phyloP scores from a whole-genome alignment of 1,140 invertebrate species.

The Plutomurus gul region DNA sequence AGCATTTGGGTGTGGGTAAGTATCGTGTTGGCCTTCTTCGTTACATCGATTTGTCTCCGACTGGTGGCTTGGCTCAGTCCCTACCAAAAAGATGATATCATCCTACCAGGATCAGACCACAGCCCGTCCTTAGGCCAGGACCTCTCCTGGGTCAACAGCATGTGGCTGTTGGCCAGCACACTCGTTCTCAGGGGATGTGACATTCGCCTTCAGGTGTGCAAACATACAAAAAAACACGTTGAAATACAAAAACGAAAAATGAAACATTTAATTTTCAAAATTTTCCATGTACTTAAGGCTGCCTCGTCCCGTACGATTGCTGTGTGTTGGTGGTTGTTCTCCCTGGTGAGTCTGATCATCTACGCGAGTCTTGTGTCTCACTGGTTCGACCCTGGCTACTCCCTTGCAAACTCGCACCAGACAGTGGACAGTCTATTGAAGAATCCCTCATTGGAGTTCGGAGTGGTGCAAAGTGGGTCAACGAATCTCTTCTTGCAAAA shows the following conservation, averaged over 20 bases:
- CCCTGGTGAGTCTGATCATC: slow-evolving; percentile 48
- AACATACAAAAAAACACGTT: neutral
- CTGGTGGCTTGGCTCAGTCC: slow-evolving; percentile 52
- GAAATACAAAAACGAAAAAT: neutral
- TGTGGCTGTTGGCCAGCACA: slow-evolving; percentile 52
- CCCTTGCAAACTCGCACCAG: neutral
- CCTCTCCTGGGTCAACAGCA: slow-evolving; percentile 48
- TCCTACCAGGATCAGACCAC: slow-evolving; percentile 48
- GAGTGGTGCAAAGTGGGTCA: slow-evolving; percentile 46
- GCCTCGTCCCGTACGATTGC: slow-evolving; percentile 51
- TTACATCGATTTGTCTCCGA: slow-evolving; percentile 49
- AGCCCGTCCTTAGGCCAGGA: slow-evolving; percentile 39
- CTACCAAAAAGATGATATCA: slow-evolving; percentile 53
- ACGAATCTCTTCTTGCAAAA: slow-evolving; percentile 46
- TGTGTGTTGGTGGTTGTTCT: slow-evolving; percentile 53
- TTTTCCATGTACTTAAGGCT: slow-evolving; percentile 10
- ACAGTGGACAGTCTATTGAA: slow-evolving; percentile 44
- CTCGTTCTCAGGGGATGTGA: slow-evolving; percentile 49
- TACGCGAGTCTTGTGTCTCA: slow-evolving; percentile 51
- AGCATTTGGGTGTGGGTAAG: slow-evolving; percentile 53
- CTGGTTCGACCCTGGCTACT: slow-evolving; percentile 46
- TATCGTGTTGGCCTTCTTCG: slow-evolving; percentile 49
- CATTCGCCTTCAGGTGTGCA: slow-evolving; percentile 42
- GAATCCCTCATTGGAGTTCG: slow-evolving; percentile 48
- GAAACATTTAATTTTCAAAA: neutral